Base-by-base conservation (phyloP, 2,888 invertebrate genomes). In the Caenorhabditis sp. region DNA sequence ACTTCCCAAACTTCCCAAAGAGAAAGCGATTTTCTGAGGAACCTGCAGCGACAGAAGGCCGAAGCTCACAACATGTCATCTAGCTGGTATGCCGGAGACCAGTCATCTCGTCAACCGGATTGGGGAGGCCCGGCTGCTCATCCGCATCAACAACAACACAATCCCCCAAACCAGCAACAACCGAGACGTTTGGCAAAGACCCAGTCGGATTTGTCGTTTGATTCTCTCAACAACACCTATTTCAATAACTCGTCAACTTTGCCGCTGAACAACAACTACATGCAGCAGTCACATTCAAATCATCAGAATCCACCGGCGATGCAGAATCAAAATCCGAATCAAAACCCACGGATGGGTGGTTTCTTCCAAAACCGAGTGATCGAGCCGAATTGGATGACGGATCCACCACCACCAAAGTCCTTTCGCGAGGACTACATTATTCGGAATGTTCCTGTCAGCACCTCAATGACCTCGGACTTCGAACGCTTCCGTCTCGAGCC, bases 351-450 rank as follows among this genome's bases (percentile, higher is more conserved):
- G 13, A 44, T 80, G 50, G 71, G 67, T 26, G 80, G 84, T 4
- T 81, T 81, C 47, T 80, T 79, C 64, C 72, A 60, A 9, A 81
- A 70, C 28, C 69, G 80, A 20, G 76, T 80, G 0, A 68, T 74
- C 22, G 82, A 82, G n/a, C 82, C 82, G 2, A 82, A 77, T 24
- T 84, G 84, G 84, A 84, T 84, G 84, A 82, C 80, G 18, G 70
- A 82, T 55, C 84, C 84, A 18, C 84, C 84, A n/a, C 84, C 84
- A 20, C 84, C 84, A 11, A 84, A 80, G 55, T 74, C 79, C 2
- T 80, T 83, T 53, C 76, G 70, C 0, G 76, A 83, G 35, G 79
- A 80, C 20, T 76, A 69, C 50, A 76, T 81, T 22, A 76, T 76
- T 6, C 64, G 81, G 37, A 77, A 76, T 18, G 67, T 62, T 15